These are phyloP conservation scores for Denticeps clupeoides DNA, from an alignment of 2,797 vertebrate species.

Conservation along the genomic window DNA sequence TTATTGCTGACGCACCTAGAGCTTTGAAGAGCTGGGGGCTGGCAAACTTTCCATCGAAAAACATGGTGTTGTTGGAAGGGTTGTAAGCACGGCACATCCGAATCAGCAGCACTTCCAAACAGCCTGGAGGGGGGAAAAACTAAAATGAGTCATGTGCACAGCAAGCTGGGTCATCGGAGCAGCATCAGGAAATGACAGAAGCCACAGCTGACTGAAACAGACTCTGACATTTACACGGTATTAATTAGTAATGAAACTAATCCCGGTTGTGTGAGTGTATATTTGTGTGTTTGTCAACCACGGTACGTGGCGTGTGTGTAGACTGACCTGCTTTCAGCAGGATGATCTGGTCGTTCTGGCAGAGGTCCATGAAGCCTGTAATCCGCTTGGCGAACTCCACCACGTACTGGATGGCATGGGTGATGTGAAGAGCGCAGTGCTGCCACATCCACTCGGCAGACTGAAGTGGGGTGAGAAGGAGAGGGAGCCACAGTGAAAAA, in stretches of 20 bases:
- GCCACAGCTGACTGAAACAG: too few species aligned
- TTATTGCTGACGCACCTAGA: slow-evolving; percentile 79
- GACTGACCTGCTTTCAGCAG: slow-evolving; percentile 84
- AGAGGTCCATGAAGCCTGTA: slow-evolving; percentile 85
- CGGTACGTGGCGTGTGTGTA: neutral
- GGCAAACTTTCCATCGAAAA: slow-evolving; percentile 82
- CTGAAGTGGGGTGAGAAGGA: slow-evolving; percentile 32
- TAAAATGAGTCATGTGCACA: too few species aligned
- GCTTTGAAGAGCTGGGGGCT: slow-evolving; percentile 76
- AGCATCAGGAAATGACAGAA: too few species aligned
- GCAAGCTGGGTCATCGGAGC: too few species aligned
- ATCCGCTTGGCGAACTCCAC: slow-evolving; percentile 89
- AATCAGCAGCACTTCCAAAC: slow-evolving; percentile 80
- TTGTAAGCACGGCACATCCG: slow-evolving; percentile 82
- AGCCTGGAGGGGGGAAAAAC: slow-evolving; percentile 56
- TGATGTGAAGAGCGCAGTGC: slow-evolving; percentile 78
- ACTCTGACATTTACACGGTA: too few species aligned
- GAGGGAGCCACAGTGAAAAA: slow-evolving; percentile 7
- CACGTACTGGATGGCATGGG: slow-evolving; percentile 85
- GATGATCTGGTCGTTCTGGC: slow-evolving; percentile 90
- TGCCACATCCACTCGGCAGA: slow-evolving; percentile 87
- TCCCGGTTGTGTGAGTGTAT: slow-evolving; percentile 4
- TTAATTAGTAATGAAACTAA: too few species aligned
- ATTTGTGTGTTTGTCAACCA: neutral
- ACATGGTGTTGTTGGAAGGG: slow-evolving; percentile 71